Evolutionary conservation across 2,113 vertebrate genomes (phyloP).

Genomic region (Epinephelus lanceolatus): DNA sequence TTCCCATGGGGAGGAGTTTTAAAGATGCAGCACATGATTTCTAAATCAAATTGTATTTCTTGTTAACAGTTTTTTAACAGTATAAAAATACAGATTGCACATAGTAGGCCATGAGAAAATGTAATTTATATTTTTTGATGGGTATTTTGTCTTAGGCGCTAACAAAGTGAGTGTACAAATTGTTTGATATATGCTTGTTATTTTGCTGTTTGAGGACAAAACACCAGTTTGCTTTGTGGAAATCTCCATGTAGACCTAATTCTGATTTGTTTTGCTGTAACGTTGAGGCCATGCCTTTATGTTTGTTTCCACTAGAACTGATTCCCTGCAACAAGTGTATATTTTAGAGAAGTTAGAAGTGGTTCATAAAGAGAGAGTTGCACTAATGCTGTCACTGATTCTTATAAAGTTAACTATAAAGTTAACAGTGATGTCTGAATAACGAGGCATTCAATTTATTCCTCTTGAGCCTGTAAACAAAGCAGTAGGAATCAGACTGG

Average conservation of each 20-base stretch:
- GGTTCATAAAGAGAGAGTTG: neutral
- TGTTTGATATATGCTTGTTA: neutral
- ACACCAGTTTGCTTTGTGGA: no score
- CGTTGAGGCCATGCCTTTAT: neutral
- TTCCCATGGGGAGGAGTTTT: neutral
- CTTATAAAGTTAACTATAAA: neutral
- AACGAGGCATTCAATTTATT: neutral
- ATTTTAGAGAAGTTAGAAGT: neutral
- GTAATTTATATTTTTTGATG: neutral
- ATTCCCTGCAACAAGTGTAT: conserved; percentile 9
- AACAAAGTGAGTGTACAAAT: neutral
- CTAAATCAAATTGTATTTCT: neutral
- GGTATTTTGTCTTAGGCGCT: neutral
- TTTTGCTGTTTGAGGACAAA: neutral
- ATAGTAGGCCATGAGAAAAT: neutral
- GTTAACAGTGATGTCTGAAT: neutral
- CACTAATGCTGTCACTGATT: neutral
- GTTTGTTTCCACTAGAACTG: neutral
- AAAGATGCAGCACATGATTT: neutral
- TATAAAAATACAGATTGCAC: no score
- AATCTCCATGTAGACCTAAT: neutral
- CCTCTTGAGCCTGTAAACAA: neutral
- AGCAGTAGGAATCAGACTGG: neutral
- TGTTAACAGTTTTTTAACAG: neutral
- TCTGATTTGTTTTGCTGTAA: neutral